These are phyloP conservation scores for Leptopilina drosophilae DNA, from an alignment of 2,888 invertebrate species.

Conservation along the genomic window DNA sequence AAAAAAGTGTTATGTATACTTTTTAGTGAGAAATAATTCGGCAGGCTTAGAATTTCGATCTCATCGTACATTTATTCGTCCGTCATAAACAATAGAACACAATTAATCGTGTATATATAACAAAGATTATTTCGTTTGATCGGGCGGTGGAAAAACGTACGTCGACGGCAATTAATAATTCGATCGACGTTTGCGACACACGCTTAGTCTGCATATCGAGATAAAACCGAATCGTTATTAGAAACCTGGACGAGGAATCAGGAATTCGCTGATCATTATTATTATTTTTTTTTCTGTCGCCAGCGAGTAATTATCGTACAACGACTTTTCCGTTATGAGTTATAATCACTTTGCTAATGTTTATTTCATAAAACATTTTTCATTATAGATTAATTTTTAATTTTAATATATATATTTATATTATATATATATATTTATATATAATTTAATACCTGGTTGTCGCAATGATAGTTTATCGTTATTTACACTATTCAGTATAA, in stretches of 20 bases:
- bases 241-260: conserved; percentile 38
- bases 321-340: conserved; percentile 55
- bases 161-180: conserved; percentile 23
- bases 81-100: conserved; percentile 35
- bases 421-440: no score
- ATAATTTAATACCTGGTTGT: conserved; percentile 73
- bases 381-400: conserved; percentile 71
- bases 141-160: conserved; percentile 35
- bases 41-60: conserved; percentile 39
- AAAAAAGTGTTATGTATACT: conserved; percentile 27
- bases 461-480: conserved; percentile 71
- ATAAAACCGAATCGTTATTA: conserved; percentile 24
- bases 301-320: conserved; percentile 32
- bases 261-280: conserved; percentile 30
- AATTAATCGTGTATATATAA: conserved; percentile 37
- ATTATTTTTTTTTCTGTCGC: conserved; percentile 17
- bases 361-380: conserved; percentile 75
- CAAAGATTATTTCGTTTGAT: conserved; percentile 38
- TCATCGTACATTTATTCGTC: conserved; percentile 40
- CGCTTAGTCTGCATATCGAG: neutral
- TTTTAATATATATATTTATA: conserved; percentile 57
- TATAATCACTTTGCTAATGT: conserved; percentile 73
- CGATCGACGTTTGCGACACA: conserved; percentile 24
- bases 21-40: conserved; percentile 36
- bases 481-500: conserved; percentile 76